Base-by-base conservation (phyloP, 2,797 vertebrate genomes). In the Cichlasoma orientale region DNA sequence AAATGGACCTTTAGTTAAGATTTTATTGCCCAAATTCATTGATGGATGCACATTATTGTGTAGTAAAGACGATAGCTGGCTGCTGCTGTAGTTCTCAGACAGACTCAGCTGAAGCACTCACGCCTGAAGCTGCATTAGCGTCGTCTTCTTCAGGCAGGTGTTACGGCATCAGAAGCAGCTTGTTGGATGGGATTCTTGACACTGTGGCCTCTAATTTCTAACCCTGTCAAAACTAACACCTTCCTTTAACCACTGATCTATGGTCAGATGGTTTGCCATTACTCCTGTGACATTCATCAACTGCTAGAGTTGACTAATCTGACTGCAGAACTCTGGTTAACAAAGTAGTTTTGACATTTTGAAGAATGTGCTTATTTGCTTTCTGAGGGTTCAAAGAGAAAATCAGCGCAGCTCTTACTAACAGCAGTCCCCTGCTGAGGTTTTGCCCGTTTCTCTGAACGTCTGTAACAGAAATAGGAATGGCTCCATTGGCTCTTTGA, bases 151-250 rank as follows among this genome's bases (percentile, higher is more conserved):
- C 61, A 23, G 10, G 19, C 21, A 33, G n/a, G 23, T 33, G 27
- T 29, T 19, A n/a, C 12, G 31, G 18, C 31, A 18, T 57, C 52
- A 63, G n/a, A 44, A 31, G 41, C 29, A 50, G 66, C 93, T 94
- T 94, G 92, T 92, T 94, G 93, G 92, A 91, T 47, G 72, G 85
- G 92, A 76, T 83, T 91, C 78, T 73, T 13, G 66, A 66, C 19
- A 57, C 41, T 21, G 25, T 31, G 38, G n/a, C 66, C 68, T 84
- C n/a, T 72, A 10, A 31, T 78, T 55, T 76, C 74, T 76, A 76
- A 88, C 72, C 83, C 79, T 56, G 53, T 86, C 78, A 69, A 83
- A 69, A 57, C 69, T 52, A 73, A 57, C 66, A 2, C 53, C 21
- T 27, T 61, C 38, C 41, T 75, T 71, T 70, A 72, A 87, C 82